Percentiles rank a stretch among this genome's conserved stretches.
Evolutionary conservation across 2,797 vertebrate species (phyloP).

Genomic region (Amblyopsis hoosieri): DNA sequence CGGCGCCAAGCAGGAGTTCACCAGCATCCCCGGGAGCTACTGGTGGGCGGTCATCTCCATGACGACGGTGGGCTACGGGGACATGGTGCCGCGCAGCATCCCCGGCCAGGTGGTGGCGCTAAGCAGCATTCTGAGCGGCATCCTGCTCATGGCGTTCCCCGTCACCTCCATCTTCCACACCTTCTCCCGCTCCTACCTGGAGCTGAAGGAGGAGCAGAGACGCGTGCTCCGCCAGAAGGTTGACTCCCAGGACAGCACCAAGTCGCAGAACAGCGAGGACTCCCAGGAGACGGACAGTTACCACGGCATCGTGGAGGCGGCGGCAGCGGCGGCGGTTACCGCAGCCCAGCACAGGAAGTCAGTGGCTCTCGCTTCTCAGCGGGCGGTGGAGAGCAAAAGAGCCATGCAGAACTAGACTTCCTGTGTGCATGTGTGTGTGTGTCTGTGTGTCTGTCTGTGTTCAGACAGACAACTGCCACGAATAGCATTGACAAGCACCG

Average conservation of each 20-base stretch:
- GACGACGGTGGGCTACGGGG: conserved; percentile 97
- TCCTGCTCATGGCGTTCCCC: conserved; percentile 96
- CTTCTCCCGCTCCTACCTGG: conserved; percentile 93
- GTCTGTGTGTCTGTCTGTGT: neutral
- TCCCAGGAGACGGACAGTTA: conserved; percentile 68
- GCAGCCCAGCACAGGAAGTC: conserved; percentile 62
- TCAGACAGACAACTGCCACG: conserved; percentile 17
- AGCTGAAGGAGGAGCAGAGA: conserved; percentile 91
- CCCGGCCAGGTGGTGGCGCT: conserved; percentile 96
- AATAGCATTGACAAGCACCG: conserved; percentile 33
- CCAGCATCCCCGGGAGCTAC: conserved; percentile 93
- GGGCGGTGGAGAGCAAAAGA: conserved; percentile 55
- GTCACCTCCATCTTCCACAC: conserved; percentile 98
- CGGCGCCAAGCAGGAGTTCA: conserved; percentile 94
- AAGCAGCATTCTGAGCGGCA: conserved; percentile 95
- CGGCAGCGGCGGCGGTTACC: conserved; percentile 11
- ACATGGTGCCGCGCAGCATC: conserved; percentile 97
- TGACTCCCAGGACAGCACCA: conserved; percentile 81
- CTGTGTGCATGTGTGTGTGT: neutral
- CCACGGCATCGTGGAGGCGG: conserved; percentile 53
- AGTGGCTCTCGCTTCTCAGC: conserved; percentile 54
- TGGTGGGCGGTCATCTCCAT: conserved; percentile 99
- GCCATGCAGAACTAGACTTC: conserved; percentile 47
- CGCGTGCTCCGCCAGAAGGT: conserved; percentile 77
- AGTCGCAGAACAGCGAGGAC: conserved; percentile 74